phyloP scores from a whole-genome alignment of 2,113 vertebrate species.

The Uria aalge region DNA sequence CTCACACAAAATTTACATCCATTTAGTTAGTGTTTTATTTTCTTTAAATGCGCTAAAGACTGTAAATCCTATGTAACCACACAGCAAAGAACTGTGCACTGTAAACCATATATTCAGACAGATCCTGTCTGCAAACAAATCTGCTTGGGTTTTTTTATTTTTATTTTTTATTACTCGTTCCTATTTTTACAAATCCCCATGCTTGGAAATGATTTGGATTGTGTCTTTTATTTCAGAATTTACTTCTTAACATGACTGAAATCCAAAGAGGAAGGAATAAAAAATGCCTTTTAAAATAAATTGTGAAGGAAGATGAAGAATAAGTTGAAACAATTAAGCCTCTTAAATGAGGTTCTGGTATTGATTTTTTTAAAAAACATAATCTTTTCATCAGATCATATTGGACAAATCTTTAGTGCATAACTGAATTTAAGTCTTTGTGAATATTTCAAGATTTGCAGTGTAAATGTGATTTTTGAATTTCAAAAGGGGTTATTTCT shows the following conservation, averaged over 20 bases:
- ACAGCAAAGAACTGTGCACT: background rate
- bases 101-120: background rate
- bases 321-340: conserved; percentile 26
- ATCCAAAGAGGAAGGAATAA: background rate
- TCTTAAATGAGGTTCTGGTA: background rate
- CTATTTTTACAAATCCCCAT: background rate
- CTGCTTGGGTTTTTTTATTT: background rate
- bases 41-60: background rate
- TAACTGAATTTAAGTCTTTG: background rate
- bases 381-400: background rate
- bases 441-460: background rate
- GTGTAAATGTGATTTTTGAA: background rate
- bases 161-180: background rate
- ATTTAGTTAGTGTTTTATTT: background rate
- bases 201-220: background rate
- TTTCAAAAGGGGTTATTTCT: background rate
- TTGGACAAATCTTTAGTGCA: background rate
- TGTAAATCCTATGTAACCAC: background rate
- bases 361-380: background rate
- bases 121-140: background rate
- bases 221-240: background rate
- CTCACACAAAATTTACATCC: background rate
- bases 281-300: background rate
- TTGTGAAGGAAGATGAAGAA: background rate
- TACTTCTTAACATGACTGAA: background rate